Evolutionary conservation across 2,113 vertebrate genomes (phyloP).

Genomic region (Cisticola juncidis): DNA sequence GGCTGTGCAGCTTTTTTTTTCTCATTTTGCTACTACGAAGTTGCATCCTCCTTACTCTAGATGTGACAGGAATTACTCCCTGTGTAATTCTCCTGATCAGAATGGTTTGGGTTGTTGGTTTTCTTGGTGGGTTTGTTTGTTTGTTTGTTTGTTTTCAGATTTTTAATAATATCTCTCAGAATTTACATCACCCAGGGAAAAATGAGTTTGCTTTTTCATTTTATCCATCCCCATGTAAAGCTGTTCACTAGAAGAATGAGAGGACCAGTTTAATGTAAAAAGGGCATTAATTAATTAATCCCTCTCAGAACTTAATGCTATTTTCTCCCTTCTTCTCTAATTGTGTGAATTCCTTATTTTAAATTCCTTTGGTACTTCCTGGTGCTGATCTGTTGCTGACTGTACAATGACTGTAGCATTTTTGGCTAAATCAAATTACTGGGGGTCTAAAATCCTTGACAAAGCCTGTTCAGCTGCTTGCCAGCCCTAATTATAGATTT

Average conservation of each 20-base stretch:
- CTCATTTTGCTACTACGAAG: not conserved
- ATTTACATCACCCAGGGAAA: not conserved
- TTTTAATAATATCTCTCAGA: not conserved
- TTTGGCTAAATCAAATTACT: not conserved
- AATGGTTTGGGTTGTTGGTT: not conserved
- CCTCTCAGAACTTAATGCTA: not conserved
- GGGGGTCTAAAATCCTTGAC: not conserved
- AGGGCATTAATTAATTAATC: not conserved
- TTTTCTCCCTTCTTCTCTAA: not conserved
- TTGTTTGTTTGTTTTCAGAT: not conserved
- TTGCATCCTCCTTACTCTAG: not conserved
- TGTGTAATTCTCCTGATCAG: not conserved
- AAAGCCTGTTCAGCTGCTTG: not conserved
- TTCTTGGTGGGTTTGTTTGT: not conserved
- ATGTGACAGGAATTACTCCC: not conserved
- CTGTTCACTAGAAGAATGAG: not conserved
- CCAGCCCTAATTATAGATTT: not conserved
- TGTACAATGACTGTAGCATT: not conserved
- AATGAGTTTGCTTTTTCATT: not conserved
- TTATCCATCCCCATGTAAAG: not conserved
- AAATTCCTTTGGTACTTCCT: not conserved
- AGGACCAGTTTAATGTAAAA: not conserved
- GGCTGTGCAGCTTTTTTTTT: not conserved
- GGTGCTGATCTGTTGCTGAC: not conserved
- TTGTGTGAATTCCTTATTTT: not conserved